These are phyloP conservation scores for Diglossa brunneiventris DNA, from an alignment of 2,113 vertebrate genomes.

Conservation along the genomic window DNA sequence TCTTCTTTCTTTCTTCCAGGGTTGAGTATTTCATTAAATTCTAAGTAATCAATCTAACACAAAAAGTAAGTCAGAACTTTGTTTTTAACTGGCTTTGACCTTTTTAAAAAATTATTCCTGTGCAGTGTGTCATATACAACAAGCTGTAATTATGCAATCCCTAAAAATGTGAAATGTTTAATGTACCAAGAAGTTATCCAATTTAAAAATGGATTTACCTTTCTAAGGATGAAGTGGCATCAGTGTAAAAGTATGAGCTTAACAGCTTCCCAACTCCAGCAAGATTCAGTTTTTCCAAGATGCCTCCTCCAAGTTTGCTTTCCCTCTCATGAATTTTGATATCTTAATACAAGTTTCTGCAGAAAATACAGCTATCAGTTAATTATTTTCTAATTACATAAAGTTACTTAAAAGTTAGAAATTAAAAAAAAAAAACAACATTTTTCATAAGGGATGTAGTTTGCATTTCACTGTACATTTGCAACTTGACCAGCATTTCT, in stretches of 20 bases:
- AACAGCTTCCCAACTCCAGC: not conserved
- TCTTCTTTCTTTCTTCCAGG: not conserved
- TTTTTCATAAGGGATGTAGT: not conserved
- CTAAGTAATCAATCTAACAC: not conserved
- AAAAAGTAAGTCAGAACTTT: constrained; percentile 22
- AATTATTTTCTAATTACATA: not conserved
- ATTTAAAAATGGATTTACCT: not conserved
- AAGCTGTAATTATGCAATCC: not conserved
- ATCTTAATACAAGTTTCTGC: not conserved
- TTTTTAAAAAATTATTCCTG: not conserved
- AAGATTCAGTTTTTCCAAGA: not conserved
- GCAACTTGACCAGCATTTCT: not conserved
- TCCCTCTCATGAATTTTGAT: not conserved
- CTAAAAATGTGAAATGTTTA: not conserved
- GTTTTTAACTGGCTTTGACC: constrained; percentile 3
- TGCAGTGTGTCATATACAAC: not conserved
- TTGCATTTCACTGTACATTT: not conserved
- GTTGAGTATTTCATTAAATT: constrained; percentile 21
- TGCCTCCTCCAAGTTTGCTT: not conserved
- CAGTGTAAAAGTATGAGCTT: not conserved
- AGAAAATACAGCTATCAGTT: not conserved
- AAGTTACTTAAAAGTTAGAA: not conserved
- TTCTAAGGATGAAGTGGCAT: not conserved
- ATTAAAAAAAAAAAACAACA: not conserved
- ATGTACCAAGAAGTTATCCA: not conserved